These are phyloP conservation scores for Cyprinodon tularosa DNA, from an alignment of 2,113 vertebrate species.

Conservation along the genomic window DNA sequence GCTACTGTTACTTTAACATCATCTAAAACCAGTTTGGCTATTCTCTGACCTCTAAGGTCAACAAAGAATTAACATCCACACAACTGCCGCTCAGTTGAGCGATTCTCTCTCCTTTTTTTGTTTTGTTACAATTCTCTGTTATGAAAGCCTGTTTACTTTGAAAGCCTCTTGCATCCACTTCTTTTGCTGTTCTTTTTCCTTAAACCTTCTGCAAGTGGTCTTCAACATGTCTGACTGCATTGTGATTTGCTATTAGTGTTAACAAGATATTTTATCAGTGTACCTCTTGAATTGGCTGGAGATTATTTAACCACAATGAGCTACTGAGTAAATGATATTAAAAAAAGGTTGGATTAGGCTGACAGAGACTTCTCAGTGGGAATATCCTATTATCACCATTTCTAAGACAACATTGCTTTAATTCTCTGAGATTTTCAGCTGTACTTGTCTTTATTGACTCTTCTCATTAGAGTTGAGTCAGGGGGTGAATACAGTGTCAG, in stretches of 20 bases:
- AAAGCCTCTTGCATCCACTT: background rate
- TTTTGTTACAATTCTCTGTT: background rate
- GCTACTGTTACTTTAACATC: too few species aligned
- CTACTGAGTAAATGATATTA: background rate
- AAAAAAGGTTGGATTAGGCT: slow-evolving; percentile 9
- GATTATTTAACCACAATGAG: background rate
- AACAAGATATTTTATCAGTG: background rate
- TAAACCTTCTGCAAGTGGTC: background rate
- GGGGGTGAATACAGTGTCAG: slow-evolving; percentile 68
- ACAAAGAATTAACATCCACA: too few species aligned
- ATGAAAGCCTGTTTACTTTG: background rate
- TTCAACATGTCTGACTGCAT: background rate
- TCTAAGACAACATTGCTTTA: slow-evolving; percentile 31
- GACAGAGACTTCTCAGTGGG: background rate
- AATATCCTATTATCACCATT: slow-evolving; percentile 28
- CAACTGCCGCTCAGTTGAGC: background rate
- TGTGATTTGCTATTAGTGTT: background rate
- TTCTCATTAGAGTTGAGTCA: slow-evolving; percentile 46
- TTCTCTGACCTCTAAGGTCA: too few species aligned
- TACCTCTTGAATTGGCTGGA: background rate
- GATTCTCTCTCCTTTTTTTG: background rate
- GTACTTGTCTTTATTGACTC: slow-evolving; percentile 53
- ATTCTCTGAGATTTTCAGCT: slow-evolving; percentile 39
- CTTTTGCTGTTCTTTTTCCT: background rate
- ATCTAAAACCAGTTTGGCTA: too few species aligned